Percentiles rank a stretch among this genome's conserved stretches.
These are phyloP conservation scores for Gastracanthus pulcherrimus DNA, from an alignment of 2,888 invertebrate genomes.

Conservation along the genomic window DNA sequence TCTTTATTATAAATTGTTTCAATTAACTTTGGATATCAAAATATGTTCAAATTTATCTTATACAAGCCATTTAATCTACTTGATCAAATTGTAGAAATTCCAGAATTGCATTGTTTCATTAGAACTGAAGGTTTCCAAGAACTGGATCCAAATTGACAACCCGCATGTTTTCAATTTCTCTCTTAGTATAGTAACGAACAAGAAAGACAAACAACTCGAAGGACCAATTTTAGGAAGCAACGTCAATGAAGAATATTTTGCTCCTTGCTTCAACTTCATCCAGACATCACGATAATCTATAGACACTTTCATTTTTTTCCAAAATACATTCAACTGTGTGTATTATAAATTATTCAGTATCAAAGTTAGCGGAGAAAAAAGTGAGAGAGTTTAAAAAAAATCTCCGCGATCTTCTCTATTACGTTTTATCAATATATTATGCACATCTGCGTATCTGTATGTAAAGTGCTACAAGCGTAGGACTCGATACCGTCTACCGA, in stretches of 20 bases:
- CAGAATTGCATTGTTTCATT: not conserved
- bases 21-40: too few relatives aligned
- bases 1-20: too few relatives aligned
- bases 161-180: slow-evolving; percentile 1
- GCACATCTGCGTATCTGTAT: slow-evolving; percentile 20
- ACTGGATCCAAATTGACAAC: not conserved
- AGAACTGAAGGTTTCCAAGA: not conserved
- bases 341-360: too few relatives aligned
- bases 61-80: not conserved
- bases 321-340: too few relatives aligned
- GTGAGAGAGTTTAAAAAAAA: too few relatives aligned
- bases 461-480: not conserved
- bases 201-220: too few relatives aligned
- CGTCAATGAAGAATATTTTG: too few relatives aligned
- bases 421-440: slow-evolving; percentile 36
- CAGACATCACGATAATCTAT: too few relatives aligned
- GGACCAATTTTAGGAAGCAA: too few relatives aligned
- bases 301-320: too few relatives aligned
- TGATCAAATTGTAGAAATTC: not conserved
- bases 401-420: not conserved
- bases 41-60: not conserved
- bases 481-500: slow-evolving; percentile 5
- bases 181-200: slow-evolving; percentile 10
- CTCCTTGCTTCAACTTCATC: too few relatives aligned
- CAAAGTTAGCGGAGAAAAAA: too few relatives aligned